phyloP scores from a whole-genome alignment of 2,888 invertebrate genomes.

The Taenaris catops region DNA sequence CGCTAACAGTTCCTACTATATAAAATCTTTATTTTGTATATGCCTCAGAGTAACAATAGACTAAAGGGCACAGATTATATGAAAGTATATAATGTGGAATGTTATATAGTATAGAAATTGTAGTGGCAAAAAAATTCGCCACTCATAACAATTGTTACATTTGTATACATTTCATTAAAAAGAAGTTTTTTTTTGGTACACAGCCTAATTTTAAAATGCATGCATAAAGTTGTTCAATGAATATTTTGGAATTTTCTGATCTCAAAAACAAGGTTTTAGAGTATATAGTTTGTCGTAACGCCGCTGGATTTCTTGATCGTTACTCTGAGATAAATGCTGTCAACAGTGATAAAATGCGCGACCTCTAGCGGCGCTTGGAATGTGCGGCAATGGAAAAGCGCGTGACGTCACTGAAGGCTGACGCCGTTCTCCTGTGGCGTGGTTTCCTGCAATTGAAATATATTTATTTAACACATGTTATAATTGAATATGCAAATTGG shows the following conservation, averaged over 20 bases:
- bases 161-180: too few species aligned
- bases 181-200: too few species aligned
- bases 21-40: constrained; percentile 12
- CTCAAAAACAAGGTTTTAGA: too few species aligned
- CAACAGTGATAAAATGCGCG: constrained; percentile 8
- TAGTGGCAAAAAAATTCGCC: too few species aligned
- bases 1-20: constrained; percentile 9
- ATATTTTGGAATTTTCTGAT: too few species aligned
- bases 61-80: neutral
- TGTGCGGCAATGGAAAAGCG: constrained; percentile 1
- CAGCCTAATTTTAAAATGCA: too few species aligned
- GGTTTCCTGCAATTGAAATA: constrained; percentile 2
- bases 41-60: constrained; percentile 11
- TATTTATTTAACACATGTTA: too few species aligned
- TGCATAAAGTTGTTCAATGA: too few species aligned
- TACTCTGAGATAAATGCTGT: constrained; percentile 15
- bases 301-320: too few species aligned
- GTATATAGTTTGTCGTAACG: too few species aligned
- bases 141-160: too few species aligned
- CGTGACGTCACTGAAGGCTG: constrained; percentile 5
- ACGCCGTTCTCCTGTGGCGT: constrained; percentile 2
- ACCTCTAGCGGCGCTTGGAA: constrained; percentile 4
- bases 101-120: neutral
- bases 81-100: neutral
- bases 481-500: neutral